phyloP scores from a whole-genome alignment of 2,797 vertebrate species.

The Lepus oiostolus region DNA sequence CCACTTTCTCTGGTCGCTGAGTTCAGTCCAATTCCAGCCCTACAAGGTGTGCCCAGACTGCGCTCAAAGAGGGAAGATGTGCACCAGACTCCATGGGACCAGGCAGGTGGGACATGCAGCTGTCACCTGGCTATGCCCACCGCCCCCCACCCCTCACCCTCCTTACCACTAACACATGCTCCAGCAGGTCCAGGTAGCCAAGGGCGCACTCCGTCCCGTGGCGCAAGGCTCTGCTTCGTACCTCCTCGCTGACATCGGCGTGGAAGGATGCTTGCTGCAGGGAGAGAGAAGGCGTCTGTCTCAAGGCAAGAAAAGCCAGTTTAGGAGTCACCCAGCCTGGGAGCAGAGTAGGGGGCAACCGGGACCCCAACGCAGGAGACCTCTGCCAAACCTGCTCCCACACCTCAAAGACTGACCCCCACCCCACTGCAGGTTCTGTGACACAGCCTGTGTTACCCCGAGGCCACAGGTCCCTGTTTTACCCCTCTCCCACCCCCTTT shows the following conservation, averaged over 20 bases:
- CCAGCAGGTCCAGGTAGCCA: constrained; percentile 95
- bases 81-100: rapidly evolving
- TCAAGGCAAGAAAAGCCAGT: not conserved
- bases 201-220: constrained; percentile 95
- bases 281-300: constrained; percentile 45
- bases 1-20: not conserved
- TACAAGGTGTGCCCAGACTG: not conserved
- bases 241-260: constrained; percentile 93
- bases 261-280: constrained; percentile 96
- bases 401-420: not conserved
- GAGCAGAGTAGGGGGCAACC: not conserved
- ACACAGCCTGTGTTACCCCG: not conserved
- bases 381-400: not conserved
- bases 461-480: not conserved
- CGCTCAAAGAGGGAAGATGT: not conserved
- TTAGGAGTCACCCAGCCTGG: not conserved
- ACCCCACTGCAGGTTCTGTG: not conserved
- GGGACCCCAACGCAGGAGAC: not conserved
- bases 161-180: constrained; percentile 96
- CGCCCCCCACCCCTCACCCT: rapidly evolving
- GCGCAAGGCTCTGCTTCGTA: constrained; percentile 92
- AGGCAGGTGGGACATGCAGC: not conserved
- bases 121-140: not conserved
- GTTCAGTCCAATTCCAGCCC: not conserved
- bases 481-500: not conserved